Base-by-base conservation (phyloP, 1,140 invertebrate genomes). In the Scaptomyza montana region DNA sequence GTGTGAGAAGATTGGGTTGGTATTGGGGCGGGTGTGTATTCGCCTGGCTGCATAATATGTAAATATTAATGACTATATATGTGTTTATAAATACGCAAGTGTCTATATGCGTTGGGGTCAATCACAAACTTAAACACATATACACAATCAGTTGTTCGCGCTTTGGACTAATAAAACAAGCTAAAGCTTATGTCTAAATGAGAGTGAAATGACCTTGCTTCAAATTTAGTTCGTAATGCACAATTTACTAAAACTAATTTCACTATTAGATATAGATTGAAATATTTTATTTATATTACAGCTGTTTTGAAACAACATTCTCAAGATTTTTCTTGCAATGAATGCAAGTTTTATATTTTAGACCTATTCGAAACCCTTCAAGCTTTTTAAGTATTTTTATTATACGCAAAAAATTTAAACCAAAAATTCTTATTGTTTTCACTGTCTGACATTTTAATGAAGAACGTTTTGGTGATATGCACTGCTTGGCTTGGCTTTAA, bases 11-110 rank as follows among this genome's bases (percentile, higher is more conserved):
- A 6, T 36, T 36, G 33, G 0, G 33, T 36, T 5, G 61, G 64
- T 59, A 10, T 39, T 39, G 9, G 53, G 39, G 49, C 28, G 46
- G n/a, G 45, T 56, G 67, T 68, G 50, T 61, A 69, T 69, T 67
- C 46, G 70, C 43, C 59, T 69, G 62, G 60, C 53, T 72, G 76
- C 77, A 85, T 80, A 71, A 79, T 74, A 85, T 85, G 81, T 80
- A 85, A 85, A 85, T 84, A 84, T 84, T 77, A 76, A 77, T 82
- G 71, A 69, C 68, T 73, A 54, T 30, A 30, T 30, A 33, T 7
- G 5, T 33, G 7, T 33, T 1, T 33, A 33, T 6, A 33, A 3
- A 7, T 45, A 53, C 51, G 33, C 62, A 59, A 30, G 50, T 56
- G 47, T 67, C 33, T 33, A 30, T 57, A 46, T 50, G 25, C 39